A percentile compares a stretch with the other conserved stretches of the same genome.
These are phyloP conservation scores for Myrmecophaga tridactyla DNA, from an alignment of 2,113 vertebrate genomes.

Conservation along the genomic window DNA sequence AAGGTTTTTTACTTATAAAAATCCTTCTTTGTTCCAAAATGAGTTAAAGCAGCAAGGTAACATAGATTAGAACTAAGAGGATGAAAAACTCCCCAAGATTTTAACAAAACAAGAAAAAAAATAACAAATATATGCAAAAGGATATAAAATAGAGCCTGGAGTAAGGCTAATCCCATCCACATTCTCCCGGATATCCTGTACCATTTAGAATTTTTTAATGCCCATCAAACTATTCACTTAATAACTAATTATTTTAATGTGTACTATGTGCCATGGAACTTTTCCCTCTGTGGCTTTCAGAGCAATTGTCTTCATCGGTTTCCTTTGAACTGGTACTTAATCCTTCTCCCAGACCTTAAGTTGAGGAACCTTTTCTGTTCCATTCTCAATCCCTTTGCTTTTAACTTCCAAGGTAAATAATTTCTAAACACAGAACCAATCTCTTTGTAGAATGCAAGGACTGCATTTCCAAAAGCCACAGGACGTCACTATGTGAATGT, in stretches of 20 bases:
- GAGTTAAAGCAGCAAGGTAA: slow-evolving; percentile 1
- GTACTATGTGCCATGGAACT: background rate
- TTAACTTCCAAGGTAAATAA: background rate
- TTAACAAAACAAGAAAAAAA: slow-evolving; percentile 5
- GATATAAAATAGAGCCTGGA: background rate
- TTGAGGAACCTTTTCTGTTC: background rate
- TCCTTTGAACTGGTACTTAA: background rate
- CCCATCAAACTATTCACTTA: background rate
- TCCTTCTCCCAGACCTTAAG: background rate
- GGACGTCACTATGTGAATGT: background rate
- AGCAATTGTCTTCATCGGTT: background rate
- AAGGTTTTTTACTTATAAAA: slow-evolving; percentile 10
- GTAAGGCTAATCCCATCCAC: background rate
- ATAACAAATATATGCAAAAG: slow-evolving; percentile 1
- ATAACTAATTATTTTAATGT: background rate
- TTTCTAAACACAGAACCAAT: background rate
- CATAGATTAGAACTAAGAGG: background rate
- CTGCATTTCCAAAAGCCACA: background rate
- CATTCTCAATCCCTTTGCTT: background rate
- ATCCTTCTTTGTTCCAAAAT: background rate
- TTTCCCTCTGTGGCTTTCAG: background rate
- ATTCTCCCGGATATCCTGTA: background rate
- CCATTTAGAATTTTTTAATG: background rate
- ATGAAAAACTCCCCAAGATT: background rate
- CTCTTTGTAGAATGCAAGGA: background rate